Percentiles rank a stretch among this genome's conserved stretches.
Evolutionary conservation across 2,113 vertebrate species (phyloP).

Genomic region (Campylomormyrus numenius): DNA sequence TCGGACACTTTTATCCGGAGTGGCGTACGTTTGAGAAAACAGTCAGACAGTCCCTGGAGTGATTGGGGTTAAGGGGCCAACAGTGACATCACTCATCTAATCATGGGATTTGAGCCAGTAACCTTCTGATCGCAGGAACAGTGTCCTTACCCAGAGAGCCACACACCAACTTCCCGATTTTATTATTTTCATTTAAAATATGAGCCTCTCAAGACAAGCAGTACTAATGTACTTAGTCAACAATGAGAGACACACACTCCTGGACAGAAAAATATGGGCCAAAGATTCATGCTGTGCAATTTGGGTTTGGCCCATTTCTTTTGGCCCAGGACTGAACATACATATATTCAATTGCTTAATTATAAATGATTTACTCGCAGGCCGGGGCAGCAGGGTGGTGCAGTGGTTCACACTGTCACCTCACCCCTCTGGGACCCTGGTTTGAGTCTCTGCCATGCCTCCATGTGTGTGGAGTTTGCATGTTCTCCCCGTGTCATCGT

Average conservation of each 20-base stretch:
- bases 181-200: neutral
- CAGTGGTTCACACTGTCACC: too few species aligned
- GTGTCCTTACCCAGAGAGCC: neutral
- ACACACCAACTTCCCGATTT: neutral
- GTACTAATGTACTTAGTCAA: neutral
- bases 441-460: too few species aligned
- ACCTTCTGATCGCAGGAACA: neutral
- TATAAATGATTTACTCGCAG: neutral
- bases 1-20: neutral
- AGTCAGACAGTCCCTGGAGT: neutral
- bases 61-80: neutral
- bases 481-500: too few species aligned
- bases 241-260: neutral
- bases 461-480: too few species aligned
- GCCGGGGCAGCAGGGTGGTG: too few species aligned
- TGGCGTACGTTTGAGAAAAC: neutral
- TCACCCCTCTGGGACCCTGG: too few species aligned
- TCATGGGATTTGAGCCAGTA: neutral
- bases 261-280: neutral
- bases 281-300: neutral
- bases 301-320: too few species aligned
- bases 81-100: neutral
- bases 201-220: neutral
- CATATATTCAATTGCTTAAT: neutral
- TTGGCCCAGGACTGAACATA: neutral